phyloP scores from a whole-genome alignment of 2,113 vertebrate species.

The Mormoops blainvillei region DNA sequence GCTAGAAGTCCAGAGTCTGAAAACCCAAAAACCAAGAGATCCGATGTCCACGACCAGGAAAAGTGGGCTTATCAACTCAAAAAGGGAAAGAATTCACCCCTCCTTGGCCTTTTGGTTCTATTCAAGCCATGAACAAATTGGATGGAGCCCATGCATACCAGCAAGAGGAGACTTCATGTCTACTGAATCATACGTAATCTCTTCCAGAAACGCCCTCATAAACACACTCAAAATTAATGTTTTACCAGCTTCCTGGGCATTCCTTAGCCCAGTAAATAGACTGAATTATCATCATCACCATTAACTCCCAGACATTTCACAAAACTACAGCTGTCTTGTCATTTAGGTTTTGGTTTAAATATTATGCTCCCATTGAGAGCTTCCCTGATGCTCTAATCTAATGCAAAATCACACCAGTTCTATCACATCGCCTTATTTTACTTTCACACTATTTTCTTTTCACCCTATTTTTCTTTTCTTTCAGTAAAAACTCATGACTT shows the following conservation, averaged over 20 bases:
- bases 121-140: not conserved
- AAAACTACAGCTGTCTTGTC: not conserved
- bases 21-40: not conserved
- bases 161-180: not conserved
- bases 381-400: not conserved
- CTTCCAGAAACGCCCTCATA: not conserved
- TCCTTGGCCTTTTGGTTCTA: not conserved
- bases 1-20: not conserved
- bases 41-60: not conserved
- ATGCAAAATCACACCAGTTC: not conserved
- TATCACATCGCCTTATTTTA: not conserved
- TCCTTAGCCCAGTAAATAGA: not conserved
- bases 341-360: not conserved
- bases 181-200: not conserved
- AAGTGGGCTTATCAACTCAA: not conserved
- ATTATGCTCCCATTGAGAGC: not conserved
- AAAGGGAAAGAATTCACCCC: not conserved
- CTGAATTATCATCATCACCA: not conserved
- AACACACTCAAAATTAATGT: not conserved
- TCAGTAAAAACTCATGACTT: not conserved
- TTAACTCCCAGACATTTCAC: not conserved
- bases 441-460: not conserved
- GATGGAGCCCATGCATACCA: not conserved
- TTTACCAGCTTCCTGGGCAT: not conserved
- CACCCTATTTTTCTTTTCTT: not conserved